Evolutionary conservation across 2,113 vertebrate genomes (phyloP).

Genomic region (Agelaius tricolor): DNA sequence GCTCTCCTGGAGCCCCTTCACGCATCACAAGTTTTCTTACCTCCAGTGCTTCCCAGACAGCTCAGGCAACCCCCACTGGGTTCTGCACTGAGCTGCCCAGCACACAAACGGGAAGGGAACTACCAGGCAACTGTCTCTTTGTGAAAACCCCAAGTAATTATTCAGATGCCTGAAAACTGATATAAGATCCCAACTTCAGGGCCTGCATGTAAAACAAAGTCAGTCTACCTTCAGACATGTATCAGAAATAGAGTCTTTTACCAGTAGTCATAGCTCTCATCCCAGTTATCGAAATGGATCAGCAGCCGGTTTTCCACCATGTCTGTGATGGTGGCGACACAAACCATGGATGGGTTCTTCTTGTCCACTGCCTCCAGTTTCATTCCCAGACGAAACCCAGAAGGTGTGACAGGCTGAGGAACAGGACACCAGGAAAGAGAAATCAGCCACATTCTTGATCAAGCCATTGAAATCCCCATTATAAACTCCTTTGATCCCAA

Average conservation of each 20-base stretch:
- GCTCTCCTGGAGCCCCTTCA: background rate
- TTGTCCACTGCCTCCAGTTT: constrained; percentile 90
- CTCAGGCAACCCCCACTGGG: background rate
- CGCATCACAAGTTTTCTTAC: background rate
- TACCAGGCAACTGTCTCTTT: background rate
- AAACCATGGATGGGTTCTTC: constrained; percentile 86
- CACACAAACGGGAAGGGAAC: background rate
- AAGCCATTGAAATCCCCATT: background rate
- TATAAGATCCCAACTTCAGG: background rate
- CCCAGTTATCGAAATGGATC: constrained; percentile 91
- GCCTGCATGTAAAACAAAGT: background rate
- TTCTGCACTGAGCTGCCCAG: background rate
- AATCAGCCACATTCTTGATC: background rate
- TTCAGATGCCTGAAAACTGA: background rate
- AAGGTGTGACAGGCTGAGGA: constrained; percentile 84
- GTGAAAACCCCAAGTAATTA: background rate
- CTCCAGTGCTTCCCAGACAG: background rate
- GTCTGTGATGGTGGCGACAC: constrained; percentile 84
- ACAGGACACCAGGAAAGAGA: background rate
- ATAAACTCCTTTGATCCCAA: background rate
- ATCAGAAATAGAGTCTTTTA: constrained; percentile 18
- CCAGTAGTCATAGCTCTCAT: constrained; percentile 91
- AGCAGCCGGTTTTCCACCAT: constrained; percentile 87
- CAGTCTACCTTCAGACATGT: background rate
- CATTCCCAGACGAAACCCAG: constrained; percentile 89